Base-by-base conservation (phyloP, 2,888 invertebrate genomes). In the Theristus sp. region DNA sequence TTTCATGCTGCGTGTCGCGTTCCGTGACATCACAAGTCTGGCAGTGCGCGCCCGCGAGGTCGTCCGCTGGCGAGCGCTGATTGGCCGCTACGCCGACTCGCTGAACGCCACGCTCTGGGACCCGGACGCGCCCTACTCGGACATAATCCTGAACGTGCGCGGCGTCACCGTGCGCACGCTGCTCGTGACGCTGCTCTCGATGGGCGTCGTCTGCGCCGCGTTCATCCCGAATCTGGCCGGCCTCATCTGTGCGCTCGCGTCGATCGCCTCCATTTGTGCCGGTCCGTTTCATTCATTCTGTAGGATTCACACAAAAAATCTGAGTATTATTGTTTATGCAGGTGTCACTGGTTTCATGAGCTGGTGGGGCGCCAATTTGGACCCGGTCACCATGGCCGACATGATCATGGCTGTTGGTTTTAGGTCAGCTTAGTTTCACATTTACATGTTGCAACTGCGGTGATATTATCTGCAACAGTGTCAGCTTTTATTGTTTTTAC, bases 351-450 rank as follows among this genome's bases (percentile, higher is more conserved):
- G 55, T n/a, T 55, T 55, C 29, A 13, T 55, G 55, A 49, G 49
- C 24, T 56, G 56, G 56, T 56, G 56, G 56, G 30, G 31, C 31
- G 29, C 56, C 17, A 31, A 56, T 25, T 31, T 56, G 30, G 56
- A 56, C 56, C 56, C 56, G 25, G 25, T 56, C 2, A 30, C 31
- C 6, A 56, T 56, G 56, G 30, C 56, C 17, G 56, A 56, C 24
- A 3, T 56, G 31, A 56, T 56, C 24, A 56, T 56, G 30, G 56
- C 56, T 24, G 27, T 56, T 17, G 56, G 56, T n/a, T 56, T 56
- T 31, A 26, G 28, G 27, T 49, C 10, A 38, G 38, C 38, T 38
- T 38, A 17, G 38, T 38, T 17, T 38, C 38, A 38, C 38, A 38
- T 17, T 6, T 38, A 38, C 17, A 38, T 38, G 38, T 38, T 13